phyloP scores from a whole-genome alignment of 2,888 invertebrate species.

The Mesochorus sp. region DNA sequence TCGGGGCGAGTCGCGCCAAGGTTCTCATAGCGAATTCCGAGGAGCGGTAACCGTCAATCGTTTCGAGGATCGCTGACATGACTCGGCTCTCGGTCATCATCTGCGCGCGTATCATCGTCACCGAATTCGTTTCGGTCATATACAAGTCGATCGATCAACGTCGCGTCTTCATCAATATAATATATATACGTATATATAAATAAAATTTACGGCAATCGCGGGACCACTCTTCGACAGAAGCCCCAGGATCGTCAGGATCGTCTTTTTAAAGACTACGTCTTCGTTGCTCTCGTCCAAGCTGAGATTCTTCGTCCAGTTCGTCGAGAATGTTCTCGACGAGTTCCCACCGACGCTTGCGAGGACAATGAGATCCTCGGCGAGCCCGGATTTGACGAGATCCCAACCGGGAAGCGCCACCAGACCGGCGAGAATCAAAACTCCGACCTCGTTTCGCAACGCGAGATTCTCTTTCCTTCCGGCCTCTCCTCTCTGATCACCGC shows the following conservation, averaged over 20 bases:
- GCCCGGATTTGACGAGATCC: slow-evolving; percentile 70
- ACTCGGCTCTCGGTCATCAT: slow-evolving; percentile 67
- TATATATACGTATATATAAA: not conserved
- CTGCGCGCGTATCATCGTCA: slow-evolving; percentile 65
- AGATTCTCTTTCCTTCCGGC: slow-evolving; percentile 65
- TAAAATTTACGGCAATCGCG: slow-evolving; percentile 69
- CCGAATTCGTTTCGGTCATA: not conserved
- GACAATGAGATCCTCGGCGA: slow-evolving; percentile 73
- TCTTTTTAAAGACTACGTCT: slow-evolving; percentile 74
- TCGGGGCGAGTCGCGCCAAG: slow-evolving; percentile 69
- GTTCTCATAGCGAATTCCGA: slow-evolving; percentile 70
- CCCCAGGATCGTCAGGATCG: slow-evolving; percentile 72
- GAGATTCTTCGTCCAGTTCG: slow-evolving; percentile 68
- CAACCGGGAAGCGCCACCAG: slow-evolving; percentile 68
- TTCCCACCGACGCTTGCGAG: slow-evolving; percentile 74
- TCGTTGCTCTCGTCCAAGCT: not conserved
- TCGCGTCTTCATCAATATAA: not conserved
- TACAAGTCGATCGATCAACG: not conserved
- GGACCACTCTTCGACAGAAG: slow-evolving; percentile 66
- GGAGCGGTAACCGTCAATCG: slow-evolving; percentile 63
- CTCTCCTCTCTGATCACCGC: too few relatives aligned
- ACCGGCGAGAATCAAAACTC: slow-evolving; percentile 71
- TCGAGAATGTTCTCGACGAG: too few relatives aligned
- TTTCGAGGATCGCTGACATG: slow-evolving; percentile 66
- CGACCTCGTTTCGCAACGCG: slow-evolving; percentile 75